A percentile compares a stretch with the other conserved stretches of the same genome.
Evolutionary conservation across 2,888 invertebrate species (phyloP).

Genomic region (Drosophila ochracea): DNA sequence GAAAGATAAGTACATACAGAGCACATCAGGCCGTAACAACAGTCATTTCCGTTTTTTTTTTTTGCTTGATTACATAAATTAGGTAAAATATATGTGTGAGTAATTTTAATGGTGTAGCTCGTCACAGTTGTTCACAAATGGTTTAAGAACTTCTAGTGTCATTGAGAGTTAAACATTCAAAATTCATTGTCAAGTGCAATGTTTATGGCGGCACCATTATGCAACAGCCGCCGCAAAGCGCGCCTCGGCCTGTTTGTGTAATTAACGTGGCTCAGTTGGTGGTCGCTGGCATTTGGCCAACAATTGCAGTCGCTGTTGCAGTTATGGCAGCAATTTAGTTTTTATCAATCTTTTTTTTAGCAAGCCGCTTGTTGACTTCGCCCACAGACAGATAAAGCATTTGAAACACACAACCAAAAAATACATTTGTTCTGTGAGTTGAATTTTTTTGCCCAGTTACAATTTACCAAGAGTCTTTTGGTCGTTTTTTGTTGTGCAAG

Average conservation of each 20-base stretch:
- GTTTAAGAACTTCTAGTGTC: slow-evolving; percentile 24
- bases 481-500: slow-evolving; percentile 31
- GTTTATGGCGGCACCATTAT: slow-evolving; percentile 12
- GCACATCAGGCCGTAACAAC: neutral
- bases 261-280: slow-evolving; percentile 62
- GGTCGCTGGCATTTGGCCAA: slow-evolving; percentile 58
- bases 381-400: slow-evolving; percentile 40
- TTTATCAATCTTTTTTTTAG: slow-evolving; percentile 25
- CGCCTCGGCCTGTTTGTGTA: slow-evolving; percentile 40
- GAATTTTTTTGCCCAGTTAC: slow-evolving; percentile 33
- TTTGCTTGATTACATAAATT: neutral
- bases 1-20: neutral
- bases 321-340: slow-evolving; percentile 44
- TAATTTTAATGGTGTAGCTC: neutral
- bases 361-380: slow-evolving; percentile 18
- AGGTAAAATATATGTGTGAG: neutral
- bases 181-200: slow-evolving; percentile 56
- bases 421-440: slow-evolving; percentile 42
- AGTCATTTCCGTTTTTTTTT: neutral
- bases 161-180: slow-evolving; percentile 20
- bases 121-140: neutral
- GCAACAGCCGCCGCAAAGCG: neutral
- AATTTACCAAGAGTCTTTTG: slow-evolving; percentile 53
- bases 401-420: slow-evolving; percentile 19
- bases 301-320: slow-evolving; percentile 50